These are phyloP conservation scores for Epirrita christyi DNA, from an alignment of 2,888 invertebrate species.

Conservation along the genomic window DNA sequence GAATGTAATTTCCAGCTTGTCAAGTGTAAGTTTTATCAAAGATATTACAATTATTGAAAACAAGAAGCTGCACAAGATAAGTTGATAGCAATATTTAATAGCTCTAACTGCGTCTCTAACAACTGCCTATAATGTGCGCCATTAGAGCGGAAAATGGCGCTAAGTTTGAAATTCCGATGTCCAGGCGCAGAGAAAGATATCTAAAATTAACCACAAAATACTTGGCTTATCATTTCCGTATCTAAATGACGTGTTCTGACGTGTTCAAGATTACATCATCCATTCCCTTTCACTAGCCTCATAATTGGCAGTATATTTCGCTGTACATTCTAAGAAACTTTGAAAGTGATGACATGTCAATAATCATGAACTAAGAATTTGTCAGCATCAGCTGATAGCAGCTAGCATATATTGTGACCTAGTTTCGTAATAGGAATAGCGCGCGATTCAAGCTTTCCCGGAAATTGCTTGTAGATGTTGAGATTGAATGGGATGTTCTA, in stretches of 20 bases:
- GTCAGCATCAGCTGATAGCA: neutral
- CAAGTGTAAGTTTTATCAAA: no score
- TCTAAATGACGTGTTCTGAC: conserved; percentile 5
- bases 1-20: no score
- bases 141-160: neutral
- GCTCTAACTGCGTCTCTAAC: neutral
- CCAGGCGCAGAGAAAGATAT: neutral
- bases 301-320: neutral
- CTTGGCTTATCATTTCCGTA: conserved; percentile 5
- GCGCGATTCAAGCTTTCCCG: conserved; percentile 8
- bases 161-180: neutral
- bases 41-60: neutral
- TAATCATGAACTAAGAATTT: conserved; percentile 14
- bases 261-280: conserved; percentile 10
- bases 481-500: conserved; percentile 3
- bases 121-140: neutral
- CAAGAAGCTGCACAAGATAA: neutral
- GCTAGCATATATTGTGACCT: conserved; percentile 17
- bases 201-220: conserved; percentile 1
- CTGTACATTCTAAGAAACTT: neutral
- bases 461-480: neutral
- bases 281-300: conserved; percentile 12
- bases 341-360: neutral
- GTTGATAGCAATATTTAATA: conserved; percentile 2
- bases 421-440: conserved; percentile 9